These are phyloP conservation scores for Holothuria leucospilota DNA, from an alignment of 53 echinoderm and acorn worm species.

Conservation along the genomic window DNA sequence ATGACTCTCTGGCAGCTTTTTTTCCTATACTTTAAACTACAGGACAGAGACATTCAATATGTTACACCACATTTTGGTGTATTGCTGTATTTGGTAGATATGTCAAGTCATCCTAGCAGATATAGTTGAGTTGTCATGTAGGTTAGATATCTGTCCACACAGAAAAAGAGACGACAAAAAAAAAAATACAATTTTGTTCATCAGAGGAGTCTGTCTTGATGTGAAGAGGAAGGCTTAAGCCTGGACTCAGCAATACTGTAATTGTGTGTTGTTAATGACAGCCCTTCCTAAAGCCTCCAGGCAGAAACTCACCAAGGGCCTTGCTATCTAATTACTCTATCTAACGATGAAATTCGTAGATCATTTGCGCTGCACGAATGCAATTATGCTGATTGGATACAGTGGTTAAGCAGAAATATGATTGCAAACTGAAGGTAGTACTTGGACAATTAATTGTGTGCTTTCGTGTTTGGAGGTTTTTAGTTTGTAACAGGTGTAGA, in stretches of 20 bases:
- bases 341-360: conserved; percentile 31
- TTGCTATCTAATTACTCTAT: conserved; percentile 30
- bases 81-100: too few species aligned
- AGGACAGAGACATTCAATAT: too few species aligned
- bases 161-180: neutral
- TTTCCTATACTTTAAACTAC: too few species aligned
- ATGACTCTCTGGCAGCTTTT: too few species aligned
- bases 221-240: neutral
- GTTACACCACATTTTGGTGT: too few species aligned
- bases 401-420: neutral
- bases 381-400: conserved; percentile 40
- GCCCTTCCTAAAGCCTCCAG: neutral
- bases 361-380: conserved; percentile 34
- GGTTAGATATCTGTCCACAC: neutral
- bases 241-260: neutral
- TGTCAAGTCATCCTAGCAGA: too few species aligned
- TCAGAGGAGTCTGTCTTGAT: neutral
- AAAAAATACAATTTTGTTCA: conserved; percentile 19
- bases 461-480: neutral
- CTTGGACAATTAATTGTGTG: conserved; percentile 31
- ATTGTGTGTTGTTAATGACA: conserved; percentile 34
- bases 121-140: neutral
- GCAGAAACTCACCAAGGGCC: conserved; percentile 5
- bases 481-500: conserved; percentile 21
- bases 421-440: conserved; percentile 10